phyloP scores from a whole-genome alignment of 2,113 vertebrate genomes.

The Heterocephalus glaber region DNA sequence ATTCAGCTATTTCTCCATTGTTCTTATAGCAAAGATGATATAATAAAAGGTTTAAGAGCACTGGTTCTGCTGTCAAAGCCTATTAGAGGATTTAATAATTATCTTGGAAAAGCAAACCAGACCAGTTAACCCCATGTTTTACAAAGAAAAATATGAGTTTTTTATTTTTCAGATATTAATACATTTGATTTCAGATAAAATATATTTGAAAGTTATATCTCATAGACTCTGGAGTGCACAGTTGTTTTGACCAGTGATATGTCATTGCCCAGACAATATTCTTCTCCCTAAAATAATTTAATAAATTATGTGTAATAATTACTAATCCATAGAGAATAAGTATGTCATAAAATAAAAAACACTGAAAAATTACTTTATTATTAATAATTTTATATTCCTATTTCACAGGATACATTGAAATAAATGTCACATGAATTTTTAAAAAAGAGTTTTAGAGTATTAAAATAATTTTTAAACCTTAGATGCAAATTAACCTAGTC shows the following conservation, averaged over 20 bases:
- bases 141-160: background rate
- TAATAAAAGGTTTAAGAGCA: background rate
- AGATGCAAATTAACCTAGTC: background rate
- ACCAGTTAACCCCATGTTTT: background rate
- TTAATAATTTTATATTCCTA: background rate
- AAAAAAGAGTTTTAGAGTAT: background rate
- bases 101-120: background rate
- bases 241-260: background rate
- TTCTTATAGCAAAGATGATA: background rate
- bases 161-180: background rate
- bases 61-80: background rate
- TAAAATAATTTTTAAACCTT: background rate
- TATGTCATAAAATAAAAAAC: background rate
- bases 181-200: no score
- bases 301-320: background rate
- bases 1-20: background rate
- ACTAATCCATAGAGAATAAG: background rate
- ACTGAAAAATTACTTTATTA: background rate
- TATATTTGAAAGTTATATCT: background rate
- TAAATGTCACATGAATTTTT: background rate
- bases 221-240: background rate
- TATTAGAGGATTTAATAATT: background rate
- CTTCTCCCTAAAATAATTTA: slow-evolving; percentile 13
- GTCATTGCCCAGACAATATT: background rate
- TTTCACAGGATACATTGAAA: background rate